Percentiles rank a stretch among this genome's conserved stretches.
These are phyloP conservation scores for Diplolepis rosae DNA, from an alignment of 2,888 invertebrate species.

Conservation along the genomic window DNA sequence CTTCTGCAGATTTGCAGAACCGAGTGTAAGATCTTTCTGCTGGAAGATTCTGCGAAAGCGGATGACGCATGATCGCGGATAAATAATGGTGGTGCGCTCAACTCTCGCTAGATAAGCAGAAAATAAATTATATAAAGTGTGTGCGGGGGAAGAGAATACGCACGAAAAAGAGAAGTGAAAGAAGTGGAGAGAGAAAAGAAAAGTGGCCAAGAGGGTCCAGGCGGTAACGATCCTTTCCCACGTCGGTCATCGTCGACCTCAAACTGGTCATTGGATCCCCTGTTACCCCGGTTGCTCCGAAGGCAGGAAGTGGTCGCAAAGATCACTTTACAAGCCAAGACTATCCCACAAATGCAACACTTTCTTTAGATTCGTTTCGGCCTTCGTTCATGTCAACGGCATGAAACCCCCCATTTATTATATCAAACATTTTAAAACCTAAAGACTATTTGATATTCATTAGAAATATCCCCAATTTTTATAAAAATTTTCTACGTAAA, in stretches of 20 bases:
- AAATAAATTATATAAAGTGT: slow-evolving; percentile 50
- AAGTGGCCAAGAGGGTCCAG: slow-evolving; percentile 45
- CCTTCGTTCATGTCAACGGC: neutral
- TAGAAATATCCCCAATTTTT: too few relatives aligned
- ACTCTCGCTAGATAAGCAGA: slow-evolving; percentile 47
- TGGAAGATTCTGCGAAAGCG: slow-evolving; percentile 43
- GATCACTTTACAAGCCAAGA: slow-evolving; percentile 68
- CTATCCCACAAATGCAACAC: slow-evolving; percentile 60
- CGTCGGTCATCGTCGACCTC: slow-evolving; percentile 70
- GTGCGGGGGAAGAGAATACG: slow-evolving; percentile 43
- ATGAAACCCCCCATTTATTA: neutral
- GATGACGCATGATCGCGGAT: slow-evolving; percentile 46
- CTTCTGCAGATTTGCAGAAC: neutral
- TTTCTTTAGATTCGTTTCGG: slow-evolving; percentile 46
- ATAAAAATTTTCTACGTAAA: too few relatives aligned
- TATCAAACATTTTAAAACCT: neutral
- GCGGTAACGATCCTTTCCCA: slow-evolving; percentile 71
- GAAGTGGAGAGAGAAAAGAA: slow-evolving; percentile 49
- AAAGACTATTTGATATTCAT: too few relatives aligned
- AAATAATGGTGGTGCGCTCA: slow-evolving; percentile 46
- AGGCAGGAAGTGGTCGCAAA: slow-evolving; percentile 72
- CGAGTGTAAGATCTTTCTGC: slow-evolving; percentile 34
- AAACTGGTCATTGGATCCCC: slow-evolving; percentile 72
- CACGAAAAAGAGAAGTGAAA: slow-evolving; percentile 33
- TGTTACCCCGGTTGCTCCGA: slow-evolving; percentile 53